These are phyloP conservation scores for Drosophila vallismaia DNA, from an alignment of 2,888 invertebrate species.

Conservation along the genomic window DNA sequence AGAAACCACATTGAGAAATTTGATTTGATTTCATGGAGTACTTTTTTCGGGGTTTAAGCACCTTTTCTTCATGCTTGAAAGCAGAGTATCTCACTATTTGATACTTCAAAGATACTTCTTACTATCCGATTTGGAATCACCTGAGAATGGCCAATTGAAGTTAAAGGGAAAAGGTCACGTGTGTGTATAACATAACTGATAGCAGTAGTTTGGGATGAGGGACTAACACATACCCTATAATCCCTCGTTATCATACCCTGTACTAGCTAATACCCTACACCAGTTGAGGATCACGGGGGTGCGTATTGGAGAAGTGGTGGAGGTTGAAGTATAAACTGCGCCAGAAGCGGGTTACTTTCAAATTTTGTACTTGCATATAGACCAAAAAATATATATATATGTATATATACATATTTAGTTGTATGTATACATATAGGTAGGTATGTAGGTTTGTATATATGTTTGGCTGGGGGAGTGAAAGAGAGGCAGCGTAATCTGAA, in stretches of 20 bases:
- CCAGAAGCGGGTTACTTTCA: conserved; percentile 77
- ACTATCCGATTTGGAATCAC: neutral
- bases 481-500: conserved; percentile 74
- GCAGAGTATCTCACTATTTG: conserved; percentile 1
- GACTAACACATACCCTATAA: conserved; percentile 16
- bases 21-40: neutral
- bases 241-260: conserved; percentile 17
- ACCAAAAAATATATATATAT: conserved; percentile 66
- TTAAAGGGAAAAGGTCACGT: conserved; percentile 68
- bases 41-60: neutral
- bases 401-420: conserved; percentile 48
- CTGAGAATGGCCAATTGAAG: conserved; percentile 17
- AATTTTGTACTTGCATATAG: conserved; percentile 76
- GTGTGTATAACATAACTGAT: conserved; percentile 72
- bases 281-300: conserved; percentile 75
- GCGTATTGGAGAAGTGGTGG: conserved; percentile 33
- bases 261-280: conserved; percentile 26
- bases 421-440: conserved; percentile 46
- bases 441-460: conserved; percentile 45
- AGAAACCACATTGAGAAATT: neutral
- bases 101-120: neutral
- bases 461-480: conserved; percentile 57
- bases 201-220: conserved; percentile 39
- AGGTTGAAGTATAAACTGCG: conserved; percentile 25
- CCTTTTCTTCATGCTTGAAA: neutral